These are phyloP conservation scores for Catharus bicknelli DNA, from an alignment of 2,113 vertebrate genomes.

Conservation along the genomic window DNA sequence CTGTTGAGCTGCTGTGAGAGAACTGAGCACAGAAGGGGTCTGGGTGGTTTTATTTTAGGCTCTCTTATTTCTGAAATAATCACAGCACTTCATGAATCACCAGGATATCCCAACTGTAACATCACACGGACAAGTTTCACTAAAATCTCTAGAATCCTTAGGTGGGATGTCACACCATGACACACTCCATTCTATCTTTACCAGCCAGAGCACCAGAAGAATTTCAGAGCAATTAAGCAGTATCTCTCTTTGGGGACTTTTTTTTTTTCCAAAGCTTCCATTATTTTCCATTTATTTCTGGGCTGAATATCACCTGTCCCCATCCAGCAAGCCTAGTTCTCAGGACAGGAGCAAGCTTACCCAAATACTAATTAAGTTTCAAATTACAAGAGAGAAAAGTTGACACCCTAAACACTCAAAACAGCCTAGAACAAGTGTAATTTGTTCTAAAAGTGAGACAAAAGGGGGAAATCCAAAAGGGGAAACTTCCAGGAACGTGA, in stretches of 20 bases:
- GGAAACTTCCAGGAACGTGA: accelerated
- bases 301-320: not conserved
- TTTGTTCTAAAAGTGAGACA: not conserved
- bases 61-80: constrained; percentile 13
- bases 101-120: constrained; percentile 28
- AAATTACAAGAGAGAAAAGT: not conserved
- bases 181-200: not conserved
- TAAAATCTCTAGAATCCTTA: not conserved
- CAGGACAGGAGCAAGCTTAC: not conserved
- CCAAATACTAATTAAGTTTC: not conserved
- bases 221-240: constrained; percentile 27
- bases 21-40: constrained; percentile 28
- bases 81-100: not conserved
- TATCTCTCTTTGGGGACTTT: not conserved
- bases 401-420: not conserved
- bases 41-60: constrained; percentile 34
- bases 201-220: not conserved
- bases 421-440: not conserved
- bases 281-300: constrained; percentile 20
- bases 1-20: not conserved
- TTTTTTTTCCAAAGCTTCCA: not conserved
- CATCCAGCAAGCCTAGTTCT: not conserved
- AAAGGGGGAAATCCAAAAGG: not conserved
- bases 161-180: not conserved
- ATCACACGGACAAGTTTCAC: not conserved